A percentile compares a stretch with the other conserved stretches of the same genome.
Conservation (phyloP, 2,888 invertebrate genomes). For the Tuta absoluta region DNA sequence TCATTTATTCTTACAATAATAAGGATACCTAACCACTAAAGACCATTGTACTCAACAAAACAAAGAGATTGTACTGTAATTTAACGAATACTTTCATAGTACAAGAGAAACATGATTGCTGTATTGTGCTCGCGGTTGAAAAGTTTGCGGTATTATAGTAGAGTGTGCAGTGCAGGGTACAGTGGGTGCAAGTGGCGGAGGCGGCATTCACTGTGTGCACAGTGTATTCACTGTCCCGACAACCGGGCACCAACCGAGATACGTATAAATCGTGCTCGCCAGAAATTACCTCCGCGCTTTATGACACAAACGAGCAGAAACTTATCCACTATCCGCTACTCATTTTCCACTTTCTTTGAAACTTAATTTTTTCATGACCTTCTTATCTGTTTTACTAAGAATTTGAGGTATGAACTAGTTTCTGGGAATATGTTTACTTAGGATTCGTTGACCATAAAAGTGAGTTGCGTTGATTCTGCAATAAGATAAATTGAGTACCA, state of each 20-base stretch:
- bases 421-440: not conserved
- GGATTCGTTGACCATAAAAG: not conserved
- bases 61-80: slow-evolving; percentile 18
- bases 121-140: slow-evolving; percentile 29
- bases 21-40: not conserved
- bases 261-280: slow-evolving; percentile 62
- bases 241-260: slow-evolving; percentile 56
- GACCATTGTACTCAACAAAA: slow-evolving; percentile 11
- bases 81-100: slow-evolving; percentile 14
- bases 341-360: slow-evolving; percentile 45
- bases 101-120: slow-evolving; percentile 28
- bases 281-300: slow-evolving; percentile 68
- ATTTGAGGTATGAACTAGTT: slow-evolving; percentile 5
- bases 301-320: slow-evolving; percentile 62
- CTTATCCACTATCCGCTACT: slow-evolving; percentile 51
- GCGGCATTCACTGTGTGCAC: slow-evolving; percentile 32
- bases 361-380: slow-evolving; percentile 19
- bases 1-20: slow-evolving; percentile 1
- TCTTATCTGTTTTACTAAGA: not conserved
- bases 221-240: slow-evolving; percentile 57
- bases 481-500: too few relatives aligned
- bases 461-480: not conserved
- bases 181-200: slow-evolving; percentile 50
- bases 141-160: slow-evolving; percentile 30
- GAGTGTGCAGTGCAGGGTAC: slow-evolving; percentile 13